These are phyloP conservation scores for Melanerpes formicivorus DNA, from an alignment of 2,113 vertebrate species.

Conservation along the genomic window DNA sequence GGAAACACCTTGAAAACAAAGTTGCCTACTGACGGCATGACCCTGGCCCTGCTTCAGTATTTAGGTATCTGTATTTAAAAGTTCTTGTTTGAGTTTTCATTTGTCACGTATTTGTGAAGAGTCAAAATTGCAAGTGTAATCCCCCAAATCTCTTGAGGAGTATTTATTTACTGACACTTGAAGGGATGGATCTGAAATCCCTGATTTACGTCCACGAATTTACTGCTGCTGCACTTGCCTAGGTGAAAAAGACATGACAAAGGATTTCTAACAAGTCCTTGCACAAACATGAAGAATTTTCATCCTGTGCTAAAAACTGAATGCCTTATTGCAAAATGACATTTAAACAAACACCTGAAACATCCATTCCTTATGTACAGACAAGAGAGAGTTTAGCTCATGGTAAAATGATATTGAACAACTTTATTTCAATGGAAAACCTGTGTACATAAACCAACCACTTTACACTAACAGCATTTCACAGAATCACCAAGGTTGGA, in stretches of 20 bases:
- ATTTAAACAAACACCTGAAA: not conserved
- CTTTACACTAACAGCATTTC: not conserved
- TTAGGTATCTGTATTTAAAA: not conserved
- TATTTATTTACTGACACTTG: not conserved
- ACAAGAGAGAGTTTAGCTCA: not conserved
- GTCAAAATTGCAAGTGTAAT: not conserved
- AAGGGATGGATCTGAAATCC: not conserved
- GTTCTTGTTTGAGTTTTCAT: not conserved
- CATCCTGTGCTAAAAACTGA: not conserved
- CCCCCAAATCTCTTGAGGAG: not conserved
- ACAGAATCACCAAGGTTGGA: no score
- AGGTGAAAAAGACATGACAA: not conserved
- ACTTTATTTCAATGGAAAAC: not conserved
- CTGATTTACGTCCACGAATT: not conserved
- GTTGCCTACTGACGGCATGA: not conserved
- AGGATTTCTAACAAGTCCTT: not conserved
- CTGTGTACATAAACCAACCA: not conserved
- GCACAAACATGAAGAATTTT: not conserved
- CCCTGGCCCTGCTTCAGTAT: accelerated
- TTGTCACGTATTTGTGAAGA: not conserved
- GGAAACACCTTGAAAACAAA: not conserved
- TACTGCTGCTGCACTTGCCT: not conserved
- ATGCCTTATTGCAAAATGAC: not conserved
- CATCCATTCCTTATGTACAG: not conserved
- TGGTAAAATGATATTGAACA: not conserved